These are phyloP conservation scores for Dinomys branickii DNA, from an alignment of 2,113 vertebrate species.

Conservation along the genomic window DNA sequence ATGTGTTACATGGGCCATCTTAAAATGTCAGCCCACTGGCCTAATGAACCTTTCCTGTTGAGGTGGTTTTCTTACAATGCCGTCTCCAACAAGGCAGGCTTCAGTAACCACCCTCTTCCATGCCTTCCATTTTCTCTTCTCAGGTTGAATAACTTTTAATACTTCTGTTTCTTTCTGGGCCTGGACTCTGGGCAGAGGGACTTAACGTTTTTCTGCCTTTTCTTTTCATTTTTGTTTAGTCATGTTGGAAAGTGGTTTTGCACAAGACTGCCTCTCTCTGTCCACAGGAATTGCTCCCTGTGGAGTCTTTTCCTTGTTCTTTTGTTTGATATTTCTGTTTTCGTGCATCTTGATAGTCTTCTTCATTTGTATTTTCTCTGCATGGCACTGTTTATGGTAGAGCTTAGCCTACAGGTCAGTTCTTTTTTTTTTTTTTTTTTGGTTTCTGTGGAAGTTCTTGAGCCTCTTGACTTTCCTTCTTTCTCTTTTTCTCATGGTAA, in stretches of 20 bases:
- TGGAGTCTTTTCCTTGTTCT: constrained; percentile 96
- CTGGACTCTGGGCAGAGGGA: constrained; percentile 97
- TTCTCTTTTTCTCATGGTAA: constrained; percentile 91
- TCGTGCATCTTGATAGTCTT: constrained; percentile 99
- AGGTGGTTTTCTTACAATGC: constrained; percentile 97
- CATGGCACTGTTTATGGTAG: constrained; percentile 96
- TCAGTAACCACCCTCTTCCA: constrained; percentile 99
- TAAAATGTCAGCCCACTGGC: constrained; percentile 88
- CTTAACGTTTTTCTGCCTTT: constrained; percentile 99
- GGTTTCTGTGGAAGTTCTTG: constrained; percentile 96
- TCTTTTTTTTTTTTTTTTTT: constrained; percentile 92
- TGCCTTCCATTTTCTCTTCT: constrained; percentile 98
- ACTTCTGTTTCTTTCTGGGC: constrained; percentile 98
- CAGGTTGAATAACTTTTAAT: constrained; percentile 96
- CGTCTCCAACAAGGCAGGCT: constrained; percentile 98
- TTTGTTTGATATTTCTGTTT: constrained; percentile 96
- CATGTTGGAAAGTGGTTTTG: constrained; percentile 95
- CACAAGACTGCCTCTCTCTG: constrained; percentile 95
- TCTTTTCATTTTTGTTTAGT: constrained; percentile 95
- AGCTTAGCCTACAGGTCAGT: constrained; percentile 97
- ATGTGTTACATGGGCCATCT: constrained; percentile 98
- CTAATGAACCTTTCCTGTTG: constrained; percentile 98
- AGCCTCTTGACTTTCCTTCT: constrained; percentile 96
- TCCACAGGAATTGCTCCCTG: constrained; percentile 98
- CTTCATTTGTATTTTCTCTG: constrained; percentile 88